These are phyloP conservation scores for Tympanuchus pallidicinctus DNA, from an alignment of 2,113 vertebrate genomes.

Conservation along the genomic window DNA sequence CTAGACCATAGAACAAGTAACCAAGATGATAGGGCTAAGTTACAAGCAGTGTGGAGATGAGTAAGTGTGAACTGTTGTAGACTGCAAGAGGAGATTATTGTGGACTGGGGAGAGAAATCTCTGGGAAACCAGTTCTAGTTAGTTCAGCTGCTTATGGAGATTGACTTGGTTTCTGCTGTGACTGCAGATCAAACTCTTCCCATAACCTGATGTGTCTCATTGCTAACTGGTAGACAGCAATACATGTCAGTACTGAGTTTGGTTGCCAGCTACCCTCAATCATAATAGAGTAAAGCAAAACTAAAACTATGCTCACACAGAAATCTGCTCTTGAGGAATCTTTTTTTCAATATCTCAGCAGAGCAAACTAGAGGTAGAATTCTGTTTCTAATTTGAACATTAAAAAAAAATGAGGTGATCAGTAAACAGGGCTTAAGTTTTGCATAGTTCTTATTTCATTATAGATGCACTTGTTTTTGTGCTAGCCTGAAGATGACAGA, in stretches of 20 bases:
- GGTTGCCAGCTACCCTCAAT: fast-evolving
- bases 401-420: not conserved
- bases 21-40: not conserved
- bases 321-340: not conserved
- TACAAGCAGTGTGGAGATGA: not conserved
- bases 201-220: fast-evolving
- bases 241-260: fast-evolving
- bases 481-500: fast-evolving
- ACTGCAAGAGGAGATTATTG: fast-evolving
- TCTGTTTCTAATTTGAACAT: fast-evolving
- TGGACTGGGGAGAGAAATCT: not conserved
- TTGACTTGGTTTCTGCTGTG: not conserved
- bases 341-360: not conserved
- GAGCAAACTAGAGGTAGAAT: not conserved
- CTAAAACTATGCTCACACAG: not conserved
- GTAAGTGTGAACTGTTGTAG: not conserved
- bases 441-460: not conserved
- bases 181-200: not conserved
- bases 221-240: not conserved
- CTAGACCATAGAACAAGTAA: fast-evolving
- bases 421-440: fast-evolving
- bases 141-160: not conserved
- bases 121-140: not conserved
- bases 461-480: fast-evolving
- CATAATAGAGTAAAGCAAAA: not conserved